Conservation (phyloP, 1,140 invertebrate genomes). For the Macrostomum lignano region DNA sequence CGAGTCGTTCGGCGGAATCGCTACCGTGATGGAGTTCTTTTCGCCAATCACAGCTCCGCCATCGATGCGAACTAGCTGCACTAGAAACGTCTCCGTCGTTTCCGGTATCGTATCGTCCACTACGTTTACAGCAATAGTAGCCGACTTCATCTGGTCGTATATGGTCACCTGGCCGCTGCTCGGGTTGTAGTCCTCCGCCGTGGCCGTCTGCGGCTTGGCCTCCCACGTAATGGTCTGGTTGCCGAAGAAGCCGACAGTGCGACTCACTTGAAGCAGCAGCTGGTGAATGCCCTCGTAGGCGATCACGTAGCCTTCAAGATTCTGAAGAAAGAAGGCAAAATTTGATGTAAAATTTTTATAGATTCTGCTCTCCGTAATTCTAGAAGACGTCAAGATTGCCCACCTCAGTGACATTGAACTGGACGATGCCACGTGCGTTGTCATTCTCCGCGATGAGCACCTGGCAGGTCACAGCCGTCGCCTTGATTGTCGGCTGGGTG, state of each 20-base stretch:
- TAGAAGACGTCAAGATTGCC: conserved; percentile 7
- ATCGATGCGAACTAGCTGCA: conserved; percentile 12
- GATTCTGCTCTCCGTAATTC: neutral
- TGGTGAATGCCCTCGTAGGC: conserved; percentile 16
- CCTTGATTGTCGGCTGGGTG: too few species aligned
- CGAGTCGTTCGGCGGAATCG: conserved; percentile 22
- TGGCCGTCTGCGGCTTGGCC: conserved; percentile 11
- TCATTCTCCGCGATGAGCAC: too few species aligned
- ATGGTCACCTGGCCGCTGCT: conserved; percentile 14
- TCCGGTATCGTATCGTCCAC: conserved; percentile 16
- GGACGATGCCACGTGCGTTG: conserved; percentile 16
- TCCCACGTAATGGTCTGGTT: conserved; percentile 16
- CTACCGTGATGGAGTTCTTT: conserved; percentile 11
- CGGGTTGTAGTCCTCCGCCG: conserved; percentile 13
- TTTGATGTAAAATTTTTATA: neutral
- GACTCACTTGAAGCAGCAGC: conserved; percentile 11
- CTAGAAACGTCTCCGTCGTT: conserved; percentile 16
- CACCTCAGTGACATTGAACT: conserved; percentile 19
- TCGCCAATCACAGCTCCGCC: conserved; percentile 14
- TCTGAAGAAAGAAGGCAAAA: conserved; percentile 10
- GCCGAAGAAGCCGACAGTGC: conserved; percentile 14
- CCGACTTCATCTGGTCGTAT: conserved; percentile 11
- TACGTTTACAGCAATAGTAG: conserved; percentile 14
- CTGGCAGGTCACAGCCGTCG: too few species aligned
- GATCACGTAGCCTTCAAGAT: conserved; percentile 16